These are phyloP conservation scores for Bubo scandiacus DNA, from an alignment of 2,113 vertebrate species.

Conservation along the genomic window DNA sequence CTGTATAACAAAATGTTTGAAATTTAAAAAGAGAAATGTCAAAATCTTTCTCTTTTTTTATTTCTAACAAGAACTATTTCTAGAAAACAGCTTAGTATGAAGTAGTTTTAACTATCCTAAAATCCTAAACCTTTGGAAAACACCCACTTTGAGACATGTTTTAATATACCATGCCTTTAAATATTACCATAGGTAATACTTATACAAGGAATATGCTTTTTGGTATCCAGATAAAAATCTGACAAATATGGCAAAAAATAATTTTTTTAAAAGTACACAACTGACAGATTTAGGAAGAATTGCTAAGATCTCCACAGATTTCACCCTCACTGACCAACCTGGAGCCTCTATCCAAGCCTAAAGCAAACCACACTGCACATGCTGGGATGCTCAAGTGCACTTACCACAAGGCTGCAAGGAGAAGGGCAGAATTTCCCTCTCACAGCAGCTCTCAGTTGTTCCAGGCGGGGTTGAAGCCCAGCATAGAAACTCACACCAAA, in stretches of 20 bases:
- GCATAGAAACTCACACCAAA: not conserved
- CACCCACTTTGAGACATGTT: not conserved
- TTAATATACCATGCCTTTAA: not conserved
- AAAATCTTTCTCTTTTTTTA: not conserved
- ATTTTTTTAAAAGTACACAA: not conserved
- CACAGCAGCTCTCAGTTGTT: accelerated
- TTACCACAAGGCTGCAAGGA: not conserved
- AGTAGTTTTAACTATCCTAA: not conserved
- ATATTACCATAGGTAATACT: not conserved
- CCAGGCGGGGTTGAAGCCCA: not conserved
- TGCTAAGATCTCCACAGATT: not conserved
- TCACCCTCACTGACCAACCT: not conserved
- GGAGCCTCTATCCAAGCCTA: not conserved
- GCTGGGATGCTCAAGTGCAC: not conserved
- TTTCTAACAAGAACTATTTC: not conserved
- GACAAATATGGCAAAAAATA: not conserved
- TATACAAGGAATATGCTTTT: not conserved
- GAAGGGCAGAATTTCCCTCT: not conserved
- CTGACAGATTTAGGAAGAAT: not conserved
- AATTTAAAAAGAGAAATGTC: not conserved
- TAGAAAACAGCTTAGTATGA: not conserved
- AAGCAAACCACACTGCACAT: not conserved
- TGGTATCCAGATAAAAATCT: not conserved
- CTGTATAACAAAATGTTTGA: not conserved
- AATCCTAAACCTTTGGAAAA: not conserved